Evolutionary conservation across 2,113 vertebrate species (phyloP).

Genomic region (Rhagologus leucostigma): DNA sequence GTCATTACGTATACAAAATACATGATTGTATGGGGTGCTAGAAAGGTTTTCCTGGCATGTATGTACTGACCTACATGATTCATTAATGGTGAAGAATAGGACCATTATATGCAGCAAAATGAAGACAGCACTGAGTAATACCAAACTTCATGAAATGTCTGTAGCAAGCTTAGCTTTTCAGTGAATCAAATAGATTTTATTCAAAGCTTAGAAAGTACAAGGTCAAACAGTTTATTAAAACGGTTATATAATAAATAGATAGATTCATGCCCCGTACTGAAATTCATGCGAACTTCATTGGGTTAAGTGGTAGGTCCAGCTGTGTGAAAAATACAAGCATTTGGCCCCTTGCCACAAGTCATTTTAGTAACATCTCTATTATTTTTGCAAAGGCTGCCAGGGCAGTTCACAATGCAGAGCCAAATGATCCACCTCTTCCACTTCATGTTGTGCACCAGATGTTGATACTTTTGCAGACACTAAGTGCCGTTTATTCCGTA

Average conservation of each 20-base stretch:
- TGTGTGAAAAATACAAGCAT: slow-evolving; percentile 20
- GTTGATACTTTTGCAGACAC: background rate
- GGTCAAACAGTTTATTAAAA: slow-evolving; percentile 37
- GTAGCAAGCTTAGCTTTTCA: slow-evolving; percentile 1
- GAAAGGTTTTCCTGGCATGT: slow-evolving; percentile 43
- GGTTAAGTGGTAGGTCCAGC: slow-evolving; percentile 10
- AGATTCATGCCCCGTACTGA: background rate
- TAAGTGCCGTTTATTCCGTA: background rate
- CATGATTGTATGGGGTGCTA: background rate
- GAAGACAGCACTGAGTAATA: slow-evolving; percentile 1
- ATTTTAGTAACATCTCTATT: slow-evolving; percentile 8
- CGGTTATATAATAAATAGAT: background rate
- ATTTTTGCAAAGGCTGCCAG: slow-evolving; percentile 5
- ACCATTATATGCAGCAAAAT: slow-evolving; percentile 29
- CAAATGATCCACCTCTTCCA: background rate
- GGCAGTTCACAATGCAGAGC: background rate
- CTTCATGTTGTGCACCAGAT: slow-evolving; percentile 2
- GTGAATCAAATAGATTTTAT: slow-evolving; percentile 1
- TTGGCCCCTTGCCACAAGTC: background rate
- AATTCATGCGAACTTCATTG: background rate
- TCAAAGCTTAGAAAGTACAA: slow-evolving; percentile 16
- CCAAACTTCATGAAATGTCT: background rate
- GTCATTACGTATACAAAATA: slow-evolving; percentile 25
- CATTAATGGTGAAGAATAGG: slow-evolving; percentile 29
- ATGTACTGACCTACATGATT: slow-evolving; percentile 50